A percentile compares a stretch with the other conserved stretches of the same genome.
Evolutionary conservation across 2,888 invertebrate species (phyloP).

Genomic region (Dione vanillae): DNA sequence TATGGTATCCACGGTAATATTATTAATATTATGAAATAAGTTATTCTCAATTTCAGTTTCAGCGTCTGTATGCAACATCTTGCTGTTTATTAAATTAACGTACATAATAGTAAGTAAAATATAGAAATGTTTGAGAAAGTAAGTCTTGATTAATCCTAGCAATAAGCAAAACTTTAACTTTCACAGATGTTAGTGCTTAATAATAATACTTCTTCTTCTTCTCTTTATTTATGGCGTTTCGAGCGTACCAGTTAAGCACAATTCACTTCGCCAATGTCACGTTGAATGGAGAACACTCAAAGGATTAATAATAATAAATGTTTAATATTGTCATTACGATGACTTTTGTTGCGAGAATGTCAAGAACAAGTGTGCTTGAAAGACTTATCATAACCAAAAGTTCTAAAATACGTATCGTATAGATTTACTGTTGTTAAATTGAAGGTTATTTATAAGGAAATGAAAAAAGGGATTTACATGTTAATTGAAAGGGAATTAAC

Average conservation of each 20-base stretch:
- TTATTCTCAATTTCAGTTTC: constrained; percentile 46
- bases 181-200: no score
- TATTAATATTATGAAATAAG: constrained; percentile 55
- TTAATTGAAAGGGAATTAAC: background rate
- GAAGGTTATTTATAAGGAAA: background rate
- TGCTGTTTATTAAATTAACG: background rate
- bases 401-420: background rate
- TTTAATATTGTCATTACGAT: no score
- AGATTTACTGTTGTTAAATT: background rate
- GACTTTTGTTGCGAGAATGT: background rate
- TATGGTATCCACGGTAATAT: constrained; percentile 63
- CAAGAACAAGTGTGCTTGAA: background rate
- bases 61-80: constrained; percentile 58
- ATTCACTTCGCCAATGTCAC: no score
- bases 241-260: no score
- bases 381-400: background rate
- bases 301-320: no score
- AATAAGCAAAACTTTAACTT: background rate
- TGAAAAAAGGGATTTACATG: background rate
- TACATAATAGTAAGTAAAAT: background rate
- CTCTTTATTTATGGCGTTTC: no score
- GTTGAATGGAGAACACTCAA: no score
- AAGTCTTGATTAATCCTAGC: background rate
- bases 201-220: no score
- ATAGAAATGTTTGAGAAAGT: background rate